Evolutionary conservation across 2,888 invertebrate species (phyloP).

Genomic region (Pycnomerus fuliginosus): DNA sequence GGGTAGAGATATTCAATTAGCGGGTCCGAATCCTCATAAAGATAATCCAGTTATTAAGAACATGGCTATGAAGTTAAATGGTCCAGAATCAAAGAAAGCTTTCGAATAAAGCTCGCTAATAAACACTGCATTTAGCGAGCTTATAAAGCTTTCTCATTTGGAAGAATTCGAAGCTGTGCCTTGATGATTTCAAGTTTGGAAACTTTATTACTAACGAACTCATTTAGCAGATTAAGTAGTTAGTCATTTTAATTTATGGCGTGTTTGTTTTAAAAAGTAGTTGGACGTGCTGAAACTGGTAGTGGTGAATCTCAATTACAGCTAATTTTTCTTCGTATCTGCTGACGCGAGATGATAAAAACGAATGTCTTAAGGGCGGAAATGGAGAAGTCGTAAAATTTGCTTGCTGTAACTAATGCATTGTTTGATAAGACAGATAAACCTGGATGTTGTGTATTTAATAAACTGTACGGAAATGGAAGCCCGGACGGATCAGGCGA

Average conservation of each 20-base stretch:
- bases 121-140: conserved; percentile 37
- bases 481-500: conserved; percentile 34
- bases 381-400: conserved; percentile 4
- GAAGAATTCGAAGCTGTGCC: conserved; percentile 37
- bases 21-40: conserved; percentile 21
- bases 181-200: conserved; percentile 37
- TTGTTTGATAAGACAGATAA: conserved; percentile 10
- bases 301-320: conserved; percentile 6
- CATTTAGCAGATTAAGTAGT: conserved; percentile 34
- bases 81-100: conserved; percentile 40
- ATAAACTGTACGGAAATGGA: too few relatives aligned
- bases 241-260: conserved; percentile 25
- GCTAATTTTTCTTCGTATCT: conserved; percentile 5
- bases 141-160: conserved; percentile 37
- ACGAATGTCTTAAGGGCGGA: conserved; percentile 5
- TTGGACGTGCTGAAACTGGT: too few relatives aligned
- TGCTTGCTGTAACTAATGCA: conserved; percentile 6
- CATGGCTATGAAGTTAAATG: conserved; percentile 42
- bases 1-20: conserved; percentile 24
- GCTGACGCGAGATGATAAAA: conserved; percentile 7
- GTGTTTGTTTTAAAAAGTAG: conserved; percentile 18
- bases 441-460: conserved; percentile 7
- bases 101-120: conserved; percentile 36
- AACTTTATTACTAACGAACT: conserved; percentile 42
- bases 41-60: conserved; percentile 42